A percentile compares a stretch with the other conserved stretches of the same genome.
phyloP scores from a whole-genome alignment of 2,797 vertebrate species.

The Dromococcyx pavoninus region DNA sequence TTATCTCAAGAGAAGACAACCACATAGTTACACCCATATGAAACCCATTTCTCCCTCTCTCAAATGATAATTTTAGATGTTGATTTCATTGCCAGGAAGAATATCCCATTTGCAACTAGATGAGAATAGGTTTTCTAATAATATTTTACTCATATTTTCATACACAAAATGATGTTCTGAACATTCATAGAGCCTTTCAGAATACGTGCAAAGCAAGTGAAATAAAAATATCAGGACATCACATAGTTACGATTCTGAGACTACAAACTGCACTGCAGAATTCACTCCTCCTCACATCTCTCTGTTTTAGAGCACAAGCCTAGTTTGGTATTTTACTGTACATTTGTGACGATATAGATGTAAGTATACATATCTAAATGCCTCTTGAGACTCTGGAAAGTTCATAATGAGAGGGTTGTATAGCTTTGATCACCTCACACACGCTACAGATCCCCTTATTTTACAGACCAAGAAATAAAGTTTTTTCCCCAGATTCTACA shows the following conservation, averaged over 20 bases:
- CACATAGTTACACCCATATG: slow-evolving; percentile 40
- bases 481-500: not conserved
- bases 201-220: not conserved
- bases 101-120: not conserved
- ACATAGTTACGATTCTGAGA: not conserved
- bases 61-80: slow-evolving; percentile 25
- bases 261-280: not conserved
- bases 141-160: not conserved
- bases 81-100: slow-evolving; percentile 13
- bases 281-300: not conserved
- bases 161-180: not conserved
- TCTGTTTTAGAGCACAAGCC: not conserved
- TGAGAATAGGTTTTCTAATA: slow-evolving; percentile 22
- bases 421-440: not conserved
- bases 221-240: not conserved
- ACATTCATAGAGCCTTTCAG: not conserved
- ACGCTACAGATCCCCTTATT: not conserved
- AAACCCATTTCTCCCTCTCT: not conserved
- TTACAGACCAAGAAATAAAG: not conserved
- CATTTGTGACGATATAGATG: not conserved
- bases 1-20: slow-evolving; percentile 13
- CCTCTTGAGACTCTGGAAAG: not conserved
- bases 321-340: not conserved
- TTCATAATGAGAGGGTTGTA: not conserved
- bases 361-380: not conserved